Percentiles rank a stretch among this genome's conserved stretches.
Evolutionary conservation across 2,888 invertebrate species (phyloP).

Genomic region (Ferdinandea cuprea): DNA sequence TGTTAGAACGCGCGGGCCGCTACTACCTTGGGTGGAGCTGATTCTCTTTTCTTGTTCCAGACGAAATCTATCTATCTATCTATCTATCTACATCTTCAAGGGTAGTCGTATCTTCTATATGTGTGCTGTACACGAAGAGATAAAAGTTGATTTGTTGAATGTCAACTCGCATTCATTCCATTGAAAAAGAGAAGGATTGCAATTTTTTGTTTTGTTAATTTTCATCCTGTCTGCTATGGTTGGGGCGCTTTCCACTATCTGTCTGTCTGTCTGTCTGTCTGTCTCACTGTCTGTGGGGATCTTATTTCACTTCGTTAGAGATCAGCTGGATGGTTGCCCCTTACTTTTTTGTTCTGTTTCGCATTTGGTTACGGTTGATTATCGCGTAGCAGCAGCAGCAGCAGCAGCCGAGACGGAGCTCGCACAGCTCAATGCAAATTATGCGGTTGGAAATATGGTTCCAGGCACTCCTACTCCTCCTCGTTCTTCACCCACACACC

Average conservation of each 20-base stretch:
- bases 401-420: conserved; percentile 19
- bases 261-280: conserved; percentile 58
- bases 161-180: conserved; percentile 51
- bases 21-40: conserved; percentile 30
- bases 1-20: conserved; percentile 27
- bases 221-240: conserved; percentile 56
- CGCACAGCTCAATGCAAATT: conserved; percentile 59
- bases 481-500: too few species aligned
- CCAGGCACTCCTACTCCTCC: conserved; percentile 33
- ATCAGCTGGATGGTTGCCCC: conserved; percentile 43
- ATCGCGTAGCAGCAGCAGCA: conserved; percentile 56
- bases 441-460: conserved; percentile 71
- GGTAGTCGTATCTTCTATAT: conserved; percentile 52
- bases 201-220: conserved; percentile 31
- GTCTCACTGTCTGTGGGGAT: conserved; percentile 66
- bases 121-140: conserved; percentile 41
- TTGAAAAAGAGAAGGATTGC: neutral
- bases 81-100: conserved; percentile 54
- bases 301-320: conserved; percentile 72
- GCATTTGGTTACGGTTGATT: conserved; percentile 65
- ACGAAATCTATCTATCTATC: conserved; percentile 62
- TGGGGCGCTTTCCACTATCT: conserved; percentile 41
- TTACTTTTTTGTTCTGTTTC: conserved; percentile 8
- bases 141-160: conserved; percentile 75
- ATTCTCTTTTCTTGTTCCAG: conserved; percentile 19